A percentile compares a stretch with the other conserved stretches of the same genome.
Evolutionary conservation across 2,888 invertebrate genomes (phyloP).

Genomic region (Drosophila hamatofila): DNA sequence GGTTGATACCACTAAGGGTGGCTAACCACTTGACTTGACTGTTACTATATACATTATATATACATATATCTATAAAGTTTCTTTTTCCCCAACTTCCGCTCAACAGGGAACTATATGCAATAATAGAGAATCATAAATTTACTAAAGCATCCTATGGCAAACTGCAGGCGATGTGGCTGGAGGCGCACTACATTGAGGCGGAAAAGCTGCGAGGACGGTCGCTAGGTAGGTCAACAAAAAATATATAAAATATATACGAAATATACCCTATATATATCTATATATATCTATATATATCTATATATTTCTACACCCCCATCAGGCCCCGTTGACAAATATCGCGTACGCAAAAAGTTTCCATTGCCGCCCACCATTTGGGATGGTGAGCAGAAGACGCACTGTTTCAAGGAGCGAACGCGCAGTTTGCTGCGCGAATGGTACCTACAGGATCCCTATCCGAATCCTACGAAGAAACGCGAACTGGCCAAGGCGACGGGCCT

Average conservation of each 20-base stretch:
- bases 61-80: neutral
- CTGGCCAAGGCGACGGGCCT: slow-evolving; percentile 95
- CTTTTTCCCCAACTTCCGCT: neutral
- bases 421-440: slow-evolving; percentile 99
- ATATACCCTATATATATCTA: neutral
- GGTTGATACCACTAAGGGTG: slow-evolving; percentile 41
- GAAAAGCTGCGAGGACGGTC: slow-evolving; percentile 95
- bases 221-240: slow-evolving; percentile 87
- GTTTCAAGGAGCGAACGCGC: slow-evolving; percentile 98
- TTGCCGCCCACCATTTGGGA: slow-evolving; percentile 97
- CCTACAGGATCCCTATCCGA: slow-evolving; percentile 98
- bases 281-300: neutral
- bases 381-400: slow-evolving; percentile 98
- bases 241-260: neutral
- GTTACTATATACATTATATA: neutral
- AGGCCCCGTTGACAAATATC: slow-evolving; percentile 96
- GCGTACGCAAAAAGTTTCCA: slow-evolving; percentile 97
- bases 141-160: slow-evolving; percentile 95
- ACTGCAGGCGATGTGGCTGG: slow-evolving; percentile 96
- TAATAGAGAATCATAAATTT: slow-evolving; percentile 95
- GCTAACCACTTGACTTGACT: slow-evolving; percentile 13
- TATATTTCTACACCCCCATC: neutral
- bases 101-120: slow-evolving; percentile 92
- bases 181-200: slow-evolving; percentile 97
- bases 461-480: slow-evolving; percentile 96